Evolutionary conservation across 1,140 invertebrate genomes (phyloP).

Genomic region (Neelides sp.): DNA sequence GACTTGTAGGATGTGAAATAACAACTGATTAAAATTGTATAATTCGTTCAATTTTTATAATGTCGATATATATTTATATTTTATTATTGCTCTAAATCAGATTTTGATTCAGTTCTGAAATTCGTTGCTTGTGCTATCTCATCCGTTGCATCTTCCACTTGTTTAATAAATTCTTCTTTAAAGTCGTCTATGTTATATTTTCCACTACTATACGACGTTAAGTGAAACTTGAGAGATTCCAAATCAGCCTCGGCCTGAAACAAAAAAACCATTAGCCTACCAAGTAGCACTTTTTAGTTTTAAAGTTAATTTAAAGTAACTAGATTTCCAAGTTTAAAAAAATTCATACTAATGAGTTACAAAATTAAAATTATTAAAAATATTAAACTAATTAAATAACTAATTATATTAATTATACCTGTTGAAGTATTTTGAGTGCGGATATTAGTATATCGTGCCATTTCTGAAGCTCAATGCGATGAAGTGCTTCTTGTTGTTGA

Average conservation of each 20-base stretch:
- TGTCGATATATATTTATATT: too few species aligned
- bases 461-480: constrained; percentile 57
- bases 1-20: constrained; percentile 39
- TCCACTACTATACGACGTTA: constrained; percentile 17
- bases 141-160: background rate
- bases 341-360: background rate
- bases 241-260: constrained; percentile 27
- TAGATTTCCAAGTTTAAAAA: too few species aligned
- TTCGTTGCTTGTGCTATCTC: background rate
- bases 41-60: too few species aligned
- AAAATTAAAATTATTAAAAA: background rate
- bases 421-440: constrained; percentile 31
- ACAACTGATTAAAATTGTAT: too few species aligned
- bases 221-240: constrained; percentile 23
- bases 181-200: too few species aligned
- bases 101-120: background rate
- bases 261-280: background rate
- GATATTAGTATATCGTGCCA: constrained; percentile 55
- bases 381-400: background rate
- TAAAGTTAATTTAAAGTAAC: too few species aligned
- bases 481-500: constrained; percentile 58
- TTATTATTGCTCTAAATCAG: too few species aligned
- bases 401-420: constrained; percentile 20
- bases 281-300: too few species aligned
- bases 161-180: too few species aligned